A percentile compares a stretch with the other conserved stretches of the same genome.
phyloP scores from a whole-genome alignment of 2,888 invertebrate genomes.

The Nebria brevicollis region DNA sequence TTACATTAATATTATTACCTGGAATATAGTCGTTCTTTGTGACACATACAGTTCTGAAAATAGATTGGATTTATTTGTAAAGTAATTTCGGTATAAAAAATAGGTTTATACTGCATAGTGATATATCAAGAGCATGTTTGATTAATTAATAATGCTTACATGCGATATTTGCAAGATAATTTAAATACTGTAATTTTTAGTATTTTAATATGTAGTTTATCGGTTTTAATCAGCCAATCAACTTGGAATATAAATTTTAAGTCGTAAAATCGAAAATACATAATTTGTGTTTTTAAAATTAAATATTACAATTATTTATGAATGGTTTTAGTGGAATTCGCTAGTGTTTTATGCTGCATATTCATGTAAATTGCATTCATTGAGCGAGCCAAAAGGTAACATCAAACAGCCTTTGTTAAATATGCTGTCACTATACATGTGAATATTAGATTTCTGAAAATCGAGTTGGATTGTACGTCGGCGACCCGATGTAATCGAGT shows the following conservation, averaged over 20 bases:
- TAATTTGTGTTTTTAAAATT: too few relatives aligned
- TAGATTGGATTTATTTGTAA: neutral
- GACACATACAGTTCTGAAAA: neutral
- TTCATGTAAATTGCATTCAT: constrained; percentile 19
- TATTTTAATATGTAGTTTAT: too few relatives aligned
- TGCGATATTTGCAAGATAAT: too few relatives aligned
- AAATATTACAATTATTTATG: too few relatives aligned
- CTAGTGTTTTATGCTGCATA: neutral
- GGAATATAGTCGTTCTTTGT: neutral
- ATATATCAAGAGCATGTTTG: too few relatives aligned
- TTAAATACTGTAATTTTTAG: too few relatives aligned
- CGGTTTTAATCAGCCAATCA: too few relatives aligned
- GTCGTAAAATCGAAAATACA: too few relatives aligned
- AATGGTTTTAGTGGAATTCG: too few relatives aligned
- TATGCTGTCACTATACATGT: constrained; percentile 29
- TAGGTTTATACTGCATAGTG: too few relatives aligned
- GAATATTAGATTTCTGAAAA: constrained; percentile 37
- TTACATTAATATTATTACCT: neutral
- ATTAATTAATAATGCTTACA: too few relatives aligned
- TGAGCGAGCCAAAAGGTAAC: neutral
- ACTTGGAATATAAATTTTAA: too few relatives aligned
- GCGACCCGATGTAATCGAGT: constrained; percentile 26
- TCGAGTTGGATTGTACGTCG: constrained; percentile 29
- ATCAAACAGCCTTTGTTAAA: constrained; percentile 36
- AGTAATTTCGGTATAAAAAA: neutral